These are phyloP conservation scores for Xiphydria camelus DNA, from an alignment of 2,888 invertebrate genomes.

Conservation along the genomic window DNA sequence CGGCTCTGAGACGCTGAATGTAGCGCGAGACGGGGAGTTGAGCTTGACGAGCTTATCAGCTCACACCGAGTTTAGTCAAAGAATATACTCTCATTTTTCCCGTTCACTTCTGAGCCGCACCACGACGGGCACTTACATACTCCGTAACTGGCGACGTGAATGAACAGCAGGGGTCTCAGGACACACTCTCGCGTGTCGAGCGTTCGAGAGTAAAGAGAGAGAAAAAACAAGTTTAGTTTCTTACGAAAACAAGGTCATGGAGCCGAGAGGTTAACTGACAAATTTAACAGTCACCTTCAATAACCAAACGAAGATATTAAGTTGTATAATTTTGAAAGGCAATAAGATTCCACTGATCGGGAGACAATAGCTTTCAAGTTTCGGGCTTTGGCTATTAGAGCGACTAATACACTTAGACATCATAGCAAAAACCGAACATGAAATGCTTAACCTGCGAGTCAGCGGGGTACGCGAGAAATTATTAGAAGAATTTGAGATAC, in stretches of 20 bases:
- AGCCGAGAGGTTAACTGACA: constrained; percentile 10
- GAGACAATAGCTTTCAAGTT: constrained; percentile 15
- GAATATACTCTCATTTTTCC: too few relatives aligned
- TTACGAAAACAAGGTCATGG: constrained; percentile 2
- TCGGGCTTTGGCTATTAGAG: constrained; percentile 22
- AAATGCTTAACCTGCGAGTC: constrained; percentile 1
- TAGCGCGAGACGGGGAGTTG: background rate
- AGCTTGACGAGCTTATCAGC: background rate
- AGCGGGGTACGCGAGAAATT: constrained; percentile 5
- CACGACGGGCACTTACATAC: too few relatives aligned
- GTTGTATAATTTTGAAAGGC: constrained; percentile 17
- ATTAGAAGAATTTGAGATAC: constrained; percentile 6
- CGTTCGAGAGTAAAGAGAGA: too few relatives aligned
- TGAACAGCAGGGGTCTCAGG: background rate
- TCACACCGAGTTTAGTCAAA: background rate
- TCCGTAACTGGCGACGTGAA: too few relatives aligned
- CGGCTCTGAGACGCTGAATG: constrained; percentile 1
- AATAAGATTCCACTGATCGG: constrained; percentile 17
- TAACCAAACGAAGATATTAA: constrained; percentile 2
- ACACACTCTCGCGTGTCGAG: too few relatives aligned
- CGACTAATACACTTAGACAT: too few relatives aligned
- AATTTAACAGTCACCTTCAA: constrained; percentile 13
- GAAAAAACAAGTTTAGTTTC: too few relatives aligned
- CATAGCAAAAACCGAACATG: too few relatives aligned
- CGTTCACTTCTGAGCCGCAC: constrained; percentile 1